Percentiles rank a stretch among this genome's conserved stretches.
Conservation (phyloP, 2,888 invertebrate species). For the Lucinisca nassula region DNA sequence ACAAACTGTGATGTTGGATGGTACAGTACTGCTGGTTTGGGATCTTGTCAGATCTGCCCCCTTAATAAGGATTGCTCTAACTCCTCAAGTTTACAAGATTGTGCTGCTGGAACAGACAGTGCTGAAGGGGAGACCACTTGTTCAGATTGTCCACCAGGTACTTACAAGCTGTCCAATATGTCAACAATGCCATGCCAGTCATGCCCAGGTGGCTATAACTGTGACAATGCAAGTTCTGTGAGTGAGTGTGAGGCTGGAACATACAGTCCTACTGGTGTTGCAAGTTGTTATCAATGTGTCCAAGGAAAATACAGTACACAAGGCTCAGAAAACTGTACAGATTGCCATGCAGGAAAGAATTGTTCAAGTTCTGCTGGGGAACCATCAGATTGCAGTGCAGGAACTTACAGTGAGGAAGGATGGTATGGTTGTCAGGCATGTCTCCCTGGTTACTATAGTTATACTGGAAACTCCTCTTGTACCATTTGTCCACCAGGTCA, state of each 20-base stretch:
- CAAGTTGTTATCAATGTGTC: not conserved
- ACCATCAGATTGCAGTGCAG: slow-evolving; percentile 38
- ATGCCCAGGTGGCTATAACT: no score
- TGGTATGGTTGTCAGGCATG: slow-evolving; percentile 41
- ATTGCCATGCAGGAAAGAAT: slow-evolving; percentile 45
- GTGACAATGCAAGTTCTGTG: no score
- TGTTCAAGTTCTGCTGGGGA: slow-evolving; percentile 19
- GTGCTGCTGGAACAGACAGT: no score
- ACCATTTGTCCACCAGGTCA: slow-evolving; percentile 62
- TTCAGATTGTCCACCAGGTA: no score
- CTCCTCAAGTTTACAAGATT: no score
- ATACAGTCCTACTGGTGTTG: not conserved
- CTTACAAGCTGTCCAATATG: no score
- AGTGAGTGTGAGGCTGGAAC: slow-evolving; percentile 67
- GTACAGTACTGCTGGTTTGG: no score
- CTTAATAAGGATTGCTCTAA: no score
- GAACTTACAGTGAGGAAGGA: slow-evolving; percentile 65
- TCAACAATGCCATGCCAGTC: no score
- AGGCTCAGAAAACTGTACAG: slow-evolving; percentile 66
- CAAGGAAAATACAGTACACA: slow-evolving; percentile 63
- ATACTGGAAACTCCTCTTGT: slow-evolving; percentile 25
- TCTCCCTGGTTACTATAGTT: slow-evolving; percentile 43
- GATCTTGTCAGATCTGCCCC: no score
- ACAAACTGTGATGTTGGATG: no score
- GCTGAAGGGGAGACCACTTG: no score